Evolutionary conservation across 2,113 vertebrate genomes (phyloP).

Genomic region (Nesogale talazaci): DNA sequence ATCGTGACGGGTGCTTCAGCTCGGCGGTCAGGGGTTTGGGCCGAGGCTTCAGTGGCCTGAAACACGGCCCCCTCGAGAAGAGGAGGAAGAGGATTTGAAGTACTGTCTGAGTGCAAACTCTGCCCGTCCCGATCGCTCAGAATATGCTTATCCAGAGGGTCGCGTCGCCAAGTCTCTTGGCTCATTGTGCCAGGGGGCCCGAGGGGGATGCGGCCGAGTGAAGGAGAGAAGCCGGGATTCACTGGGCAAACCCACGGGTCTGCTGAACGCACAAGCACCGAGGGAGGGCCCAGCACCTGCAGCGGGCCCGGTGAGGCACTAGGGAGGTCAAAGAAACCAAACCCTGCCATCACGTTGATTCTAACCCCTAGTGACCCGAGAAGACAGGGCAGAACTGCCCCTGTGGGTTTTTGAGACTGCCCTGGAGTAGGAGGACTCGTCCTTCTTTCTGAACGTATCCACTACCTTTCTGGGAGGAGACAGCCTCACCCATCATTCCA

Average conservation of each 20-base stretch:
- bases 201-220: not conserved
- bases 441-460: too few relatives aligned
- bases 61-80: not conserved
- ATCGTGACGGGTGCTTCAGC: not conserved
- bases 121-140: not conserved
- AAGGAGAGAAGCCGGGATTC: too few relatives aligned
- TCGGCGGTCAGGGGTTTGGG: not conserved
- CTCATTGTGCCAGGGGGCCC: constrained; percentile 6
- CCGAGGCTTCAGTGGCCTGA: not conserved
- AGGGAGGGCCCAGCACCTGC: not conserved
- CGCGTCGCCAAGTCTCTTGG: not conserved
- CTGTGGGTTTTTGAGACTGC: too few relatives aligned
- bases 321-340: not conserved
- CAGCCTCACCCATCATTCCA: too few relatives aligned
- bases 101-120: not conserved
- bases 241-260: not conserved
- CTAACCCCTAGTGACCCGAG: too few relatives aligned
- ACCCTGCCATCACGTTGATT: not conserved
- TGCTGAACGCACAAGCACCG: not conserved
- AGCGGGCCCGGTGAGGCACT: not conserved
- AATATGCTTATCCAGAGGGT: not conserved
- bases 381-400: too few relatives aligned
- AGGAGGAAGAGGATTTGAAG: not conserved
- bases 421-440: too few relatives aligned
- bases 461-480: too few relatives aligned